Percentiles rank a stretch among this genome's conserved stretches.
These are phyloP conservation scores for Apodemus sylvaticus DNA, from an alignment of 2,113 vertebrate species.

Conservation along the genomic window DNA sequence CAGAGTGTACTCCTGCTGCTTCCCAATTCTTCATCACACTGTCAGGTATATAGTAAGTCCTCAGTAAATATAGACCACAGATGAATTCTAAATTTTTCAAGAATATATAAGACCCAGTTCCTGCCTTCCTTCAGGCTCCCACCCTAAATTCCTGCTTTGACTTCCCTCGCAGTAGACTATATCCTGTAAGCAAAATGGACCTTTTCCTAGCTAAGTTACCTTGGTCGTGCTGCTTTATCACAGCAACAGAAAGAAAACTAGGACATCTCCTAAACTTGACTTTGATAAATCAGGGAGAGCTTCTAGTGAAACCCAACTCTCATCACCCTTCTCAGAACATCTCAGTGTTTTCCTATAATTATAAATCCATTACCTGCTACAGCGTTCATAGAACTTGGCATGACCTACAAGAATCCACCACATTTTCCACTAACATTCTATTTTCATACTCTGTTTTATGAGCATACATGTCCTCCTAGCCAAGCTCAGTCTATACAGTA, in stretches of 20 bases:
- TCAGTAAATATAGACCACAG: background rate
- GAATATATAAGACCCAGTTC: background rate
- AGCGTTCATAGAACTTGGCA: background rate
- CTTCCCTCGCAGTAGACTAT: background rate
- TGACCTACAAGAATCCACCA: background rate
- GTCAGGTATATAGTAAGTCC: background rate
- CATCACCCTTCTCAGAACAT: background rate
- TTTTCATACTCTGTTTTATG: background rate
- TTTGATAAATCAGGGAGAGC: background rate
- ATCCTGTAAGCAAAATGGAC: background rate
- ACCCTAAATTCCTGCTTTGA: background rate
- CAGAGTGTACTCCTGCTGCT: background rate
- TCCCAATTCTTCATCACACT: background rate
- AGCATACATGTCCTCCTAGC: background rate
- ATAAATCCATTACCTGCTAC: background rate
- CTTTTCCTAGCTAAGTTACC: background rate
- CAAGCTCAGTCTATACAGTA: background rate
- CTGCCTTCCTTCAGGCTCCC: background rate
- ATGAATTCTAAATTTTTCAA: background rate
- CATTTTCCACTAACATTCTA: background rate
- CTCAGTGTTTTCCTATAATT: background rate
- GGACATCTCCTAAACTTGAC: background rate
- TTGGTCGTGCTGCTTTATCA: background rate
- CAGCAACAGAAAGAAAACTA: background rate
- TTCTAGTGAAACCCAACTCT: background rate